phyloP scores from a whole-genome alignment of 1,140 invertebrate species.

The Oscheius sp. region DNA sequence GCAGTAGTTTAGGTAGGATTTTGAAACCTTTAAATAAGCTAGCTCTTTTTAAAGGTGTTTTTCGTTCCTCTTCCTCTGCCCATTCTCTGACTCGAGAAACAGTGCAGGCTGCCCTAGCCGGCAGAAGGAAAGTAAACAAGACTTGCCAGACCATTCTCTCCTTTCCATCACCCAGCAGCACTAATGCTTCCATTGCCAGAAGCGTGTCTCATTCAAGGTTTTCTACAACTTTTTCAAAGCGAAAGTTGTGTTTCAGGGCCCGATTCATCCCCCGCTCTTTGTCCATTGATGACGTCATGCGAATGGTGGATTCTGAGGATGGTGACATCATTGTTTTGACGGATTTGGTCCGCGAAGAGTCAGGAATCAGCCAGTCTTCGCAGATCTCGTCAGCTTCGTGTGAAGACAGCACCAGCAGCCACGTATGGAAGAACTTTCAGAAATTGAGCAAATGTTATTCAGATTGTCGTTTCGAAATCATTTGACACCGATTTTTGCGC shows the following conservation, averaged over 20 bases:
- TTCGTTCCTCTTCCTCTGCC: conserved; percentile 35
- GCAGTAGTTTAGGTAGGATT: conserved; percentile 27
- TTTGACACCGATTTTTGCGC: conserved; percentile 44
- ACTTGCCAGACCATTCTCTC: conserved; percentile 45
- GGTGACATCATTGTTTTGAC: conserved; percentile 45
- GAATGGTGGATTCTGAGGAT: conserved; percentile 53
- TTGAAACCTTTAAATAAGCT: background rate
- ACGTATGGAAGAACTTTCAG: background rate
- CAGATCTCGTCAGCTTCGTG: background rate
- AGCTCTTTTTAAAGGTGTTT: conserved; percentile 18
- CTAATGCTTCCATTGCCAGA: background rate
- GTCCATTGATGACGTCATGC: conserved; percentile 54
- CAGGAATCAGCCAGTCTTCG: background rate
- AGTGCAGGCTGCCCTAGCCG: conserved; percentile 31
- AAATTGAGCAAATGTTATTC: background rate
- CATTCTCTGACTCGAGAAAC: conserved; percentile 43
- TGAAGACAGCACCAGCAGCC: background rate
- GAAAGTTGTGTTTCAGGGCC: conserved; percentile 37
- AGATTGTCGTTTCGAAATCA: conserved; percentile 49
- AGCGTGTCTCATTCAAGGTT: background rate
- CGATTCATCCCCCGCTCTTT: conserved; percentile 43
- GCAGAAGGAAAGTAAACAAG: conserved; percentile 38
- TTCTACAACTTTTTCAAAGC: background rate
- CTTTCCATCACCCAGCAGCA: conserved; percentile 38
- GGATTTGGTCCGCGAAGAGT: background rate